These are phyloP conservation scores for Trididemnum clinides DNA, from an alignment of 23 tunicate species.

Conservation along the genomic window DNA sequence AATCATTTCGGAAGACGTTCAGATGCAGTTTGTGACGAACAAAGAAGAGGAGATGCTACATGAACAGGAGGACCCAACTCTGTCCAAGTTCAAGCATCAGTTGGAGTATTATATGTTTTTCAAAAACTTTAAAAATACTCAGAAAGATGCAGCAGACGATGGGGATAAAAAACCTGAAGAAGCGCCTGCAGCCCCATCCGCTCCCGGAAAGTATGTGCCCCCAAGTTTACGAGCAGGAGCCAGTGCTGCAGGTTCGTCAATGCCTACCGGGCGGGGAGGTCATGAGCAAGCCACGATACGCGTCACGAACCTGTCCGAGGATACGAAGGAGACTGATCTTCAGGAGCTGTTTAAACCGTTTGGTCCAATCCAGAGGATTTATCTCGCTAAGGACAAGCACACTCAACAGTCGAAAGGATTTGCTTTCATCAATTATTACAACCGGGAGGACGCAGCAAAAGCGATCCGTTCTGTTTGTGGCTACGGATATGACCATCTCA, in stretches of 20 bases:
- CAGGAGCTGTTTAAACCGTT: conserved; percentile 94
- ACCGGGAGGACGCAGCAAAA: conserved; percentile 97
- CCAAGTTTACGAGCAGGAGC: conserved; percentile 83
- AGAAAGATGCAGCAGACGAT: conserved; percentile 40
- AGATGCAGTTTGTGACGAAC: conserved; percentile 79
- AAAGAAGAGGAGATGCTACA: conserved; percentile 73
- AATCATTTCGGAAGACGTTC: conserved; percentile 86
- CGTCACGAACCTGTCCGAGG: conserved; percentile 96
- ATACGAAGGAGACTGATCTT: conserved; percentile 93
- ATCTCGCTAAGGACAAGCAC: conserved; percentile 91
- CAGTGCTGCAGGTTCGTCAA: conserved; percentile 63
- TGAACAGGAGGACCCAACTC: conserved; percentile 84
- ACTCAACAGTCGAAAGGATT: conserved; percentile 93
- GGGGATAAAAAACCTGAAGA: conserved; percentile 17
- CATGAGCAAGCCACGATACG: conserved; percentile 96
- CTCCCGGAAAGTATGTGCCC: conserved; percentile 85
- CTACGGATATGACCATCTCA: conserved; percentile 94
- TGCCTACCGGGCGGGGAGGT: conserved; percentile 65
- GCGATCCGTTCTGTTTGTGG: conserved; percentile 90
- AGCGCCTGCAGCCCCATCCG: conserved; percentile 19
- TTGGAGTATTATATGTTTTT: conserved; percentile 92
- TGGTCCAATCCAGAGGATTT: conserved; percentile 93
- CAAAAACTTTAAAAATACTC: conserved; percentile 69
- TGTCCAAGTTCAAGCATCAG: conserved; percentile 86
- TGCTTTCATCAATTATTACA: conserved; percentile 94